phyloP scores from a whole-genome alignment of 2,888 invertebrate species.

The Heteromyza rotundicornis region DNA sequence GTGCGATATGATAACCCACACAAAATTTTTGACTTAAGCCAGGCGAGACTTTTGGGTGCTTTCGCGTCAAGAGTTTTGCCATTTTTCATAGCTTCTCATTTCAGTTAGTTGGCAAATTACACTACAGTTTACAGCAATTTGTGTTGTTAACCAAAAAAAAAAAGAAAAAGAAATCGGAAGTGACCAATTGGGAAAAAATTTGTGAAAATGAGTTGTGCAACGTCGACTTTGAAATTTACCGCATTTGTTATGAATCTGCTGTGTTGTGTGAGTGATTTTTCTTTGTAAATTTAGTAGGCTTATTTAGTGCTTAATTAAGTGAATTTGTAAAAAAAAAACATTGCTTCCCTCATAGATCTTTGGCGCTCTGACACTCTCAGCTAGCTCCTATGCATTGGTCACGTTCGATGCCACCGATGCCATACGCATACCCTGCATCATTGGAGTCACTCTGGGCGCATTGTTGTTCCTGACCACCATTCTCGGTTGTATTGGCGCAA shows the following conservation, averaged over 20 bases:
- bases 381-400: conserved; percentile 45
- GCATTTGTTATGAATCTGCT: conserved; percentile 50
- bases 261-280: conserved; percentile 47
- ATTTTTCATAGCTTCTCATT: too few species aligned
- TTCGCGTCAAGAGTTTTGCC: too few species aligned
- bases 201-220: conserved; percentile 47
- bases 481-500: conserved; percentile 44
- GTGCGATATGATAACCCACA: conserved; percentile 14
- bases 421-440: conserved; percentile 48
- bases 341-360: conserved; percentile 37
- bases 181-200: not conserved
- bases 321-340: not conserved
- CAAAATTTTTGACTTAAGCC: conserved; percentile 2
- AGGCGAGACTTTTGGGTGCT: not conserved
- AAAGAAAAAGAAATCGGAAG: not conserved
- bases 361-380: conserved; percentile 42
- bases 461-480: conserved; percentile 45
- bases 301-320: too few species aligned
- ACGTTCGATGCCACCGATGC: conserved; percentile 37
- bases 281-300: not conserved
- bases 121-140: too few species aligned
- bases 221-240: conserved; percentile 44
- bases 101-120: too few species aligned
- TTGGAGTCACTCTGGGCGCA: conserved; percentile 44
- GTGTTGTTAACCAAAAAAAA: too few species aligned